Evolutionary conservation across 2,888 invertebrate species (phyloP), one percentile per base, ranked within the genome.

Genomic region (Pelosia muscerda): DNA sequence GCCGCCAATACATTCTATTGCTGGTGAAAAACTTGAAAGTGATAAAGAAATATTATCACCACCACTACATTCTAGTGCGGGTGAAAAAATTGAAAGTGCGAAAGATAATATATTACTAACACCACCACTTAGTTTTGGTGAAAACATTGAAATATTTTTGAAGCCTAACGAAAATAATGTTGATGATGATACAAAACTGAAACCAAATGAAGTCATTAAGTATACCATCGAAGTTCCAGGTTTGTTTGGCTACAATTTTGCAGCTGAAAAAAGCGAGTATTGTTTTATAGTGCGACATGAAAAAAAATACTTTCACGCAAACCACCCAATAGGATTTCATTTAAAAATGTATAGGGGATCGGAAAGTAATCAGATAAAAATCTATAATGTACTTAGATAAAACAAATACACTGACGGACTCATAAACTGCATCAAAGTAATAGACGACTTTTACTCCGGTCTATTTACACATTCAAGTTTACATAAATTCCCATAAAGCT

Each of bases 31-130:
- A 42, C 1, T 19, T 42, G 19, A 19, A 42, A 42, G 19, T 42
- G 42, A 42, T 4, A 19, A 69, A 53, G 42, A 75, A 22, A 19
- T 63, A 23, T 23, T 22, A 63, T 4, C 25, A 19, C 25, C 55
- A 23, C n/a, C 25, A 15, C 13, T 34, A 56, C 25, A 25, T 38
- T 38, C 55, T 56, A 13, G 6, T 64, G 11, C 3, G 38, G 26
- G n/a, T 38, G 26, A 22, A 56, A 10, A 25, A 64, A n/a, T n/a
- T 49, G 56, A 34, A 10, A 34, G 19, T 6, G 19, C 6, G 5
- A 42, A 42, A 3, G 38, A 42, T 8, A 28, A 28, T 6, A 42
- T 42, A 8, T 42, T 15, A 42, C 42, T 42, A 2, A 13, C 15
- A 42, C 38, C 15, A 38, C 15, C 4, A 38, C 19, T 19, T 6